Base-by-base conservation (phyloP, 2,113 vertebrate species). In the Pholis gunnellus region DNA sequence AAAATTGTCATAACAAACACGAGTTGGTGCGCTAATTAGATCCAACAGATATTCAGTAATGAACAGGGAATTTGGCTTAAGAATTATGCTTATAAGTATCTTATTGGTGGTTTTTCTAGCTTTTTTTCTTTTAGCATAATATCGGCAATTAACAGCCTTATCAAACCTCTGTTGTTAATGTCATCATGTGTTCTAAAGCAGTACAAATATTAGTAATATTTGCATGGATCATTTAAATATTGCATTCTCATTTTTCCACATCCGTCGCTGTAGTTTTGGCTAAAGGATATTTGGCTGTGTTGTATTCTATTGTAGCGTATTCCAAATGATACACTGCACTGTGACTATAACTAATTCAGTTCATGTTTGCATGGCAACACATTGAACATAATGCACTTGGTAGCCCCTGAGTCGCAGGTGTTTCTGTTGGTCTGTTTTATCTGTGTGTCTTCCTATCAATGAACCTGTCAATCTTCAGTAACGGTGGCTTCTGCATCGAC, bases 381-480 rank as follows among this genome's bases (percentile, higher is more conserved):
- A 72, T n/a, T 59, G 20, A 71, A 29, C 69, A 63, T 14, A 67
- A 46, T 75, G 14, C 44, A 66, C 25, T 56, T 56, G 72, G 72
- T 36, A 48, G 75, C 25, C 50, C n/a, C 29, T 11, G 48, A 78
- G 60, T 74, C 1, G 5, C 29, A 60, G 69, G 59, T 70, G 48
- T 42, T 11, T 84, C 61, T 65, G 36, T 71, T 36, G 25, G 14
- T 60, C 42, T 82, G 61, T 82, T 77, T 38, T 78, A 48, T 89
- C 81, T 77, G 50, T 48, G 17, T 25, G 75, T 68, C 71, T 69
- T 64, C 67, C 70, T 56, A 50, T 66, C 79, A 72, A 78, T 90
- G 66, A 87, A 85, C 56, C 80, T 88, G 91, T 88, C 89, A 85
- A 7, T 86, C 89, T 63, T 54, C 72, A 69, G 77, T 75, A 75